Base-by-base conservation (phyloP, 2,113 vertebrate genomes). In the Silurus glanis region DNA sequence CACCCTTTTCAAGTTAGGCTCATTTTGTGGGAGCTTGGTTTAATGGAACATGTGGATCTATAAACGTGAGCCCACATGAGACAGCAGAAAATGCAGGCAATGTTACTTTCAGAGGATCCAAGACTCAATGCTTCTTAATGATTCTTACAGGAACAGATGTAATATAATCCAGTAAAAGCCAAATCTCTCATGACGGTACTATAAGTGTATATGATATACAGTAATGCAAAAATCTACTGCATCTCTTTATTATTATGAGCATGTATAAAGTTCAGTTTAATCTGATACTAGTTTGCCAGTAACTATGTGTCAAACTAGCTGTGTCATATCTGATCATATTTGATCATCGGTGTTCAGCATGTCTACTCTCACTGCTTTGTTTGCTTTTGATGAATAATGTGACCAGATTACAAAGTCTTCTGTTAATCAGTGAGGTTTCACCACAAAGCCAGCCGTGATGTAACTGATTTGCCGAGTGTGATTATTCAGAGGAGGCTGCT, bases 1-100 rank as follows among this genome's bases (percentile, higher is more conserved):
- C 86, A 78, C 55, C 80, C 59, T 87, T 78, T 37, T 83, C 25
- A 59, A 66, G 80, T 83, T 72, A 72, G 59, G 28, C 81, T 56
- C 47, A 66, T 83, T 78, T 80, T 66, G 71, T 75, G 61, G 86
- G 81, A 75, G 80, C 53, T 61, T n/a, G 61, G 49, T 66, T 83
- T 76, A 83, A 83, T 87, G 61, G 81, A 87, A 87, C 86, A 87
- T 83, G 71, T 87, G 86, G 80, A 67, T 75, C 86, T 23, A 83
- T 87, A 78, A 87, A 83, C 58, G 69, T 23, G 25, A 28, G 67
- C 71, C 80, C 86, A 87, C 66, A 82, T 87, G 80, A 87, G 72
- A 76, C 80, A 87, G 86, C 86, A 87, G 67, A 87, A 83, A 87
- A 56, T 37, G 25, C 49, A 78, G 80, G 71, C 86, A 83, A 83